phyloP scores from a whole-genome alignment of 2,888 invertebrate genomes.

The Callinectes sapidus region DNA sequence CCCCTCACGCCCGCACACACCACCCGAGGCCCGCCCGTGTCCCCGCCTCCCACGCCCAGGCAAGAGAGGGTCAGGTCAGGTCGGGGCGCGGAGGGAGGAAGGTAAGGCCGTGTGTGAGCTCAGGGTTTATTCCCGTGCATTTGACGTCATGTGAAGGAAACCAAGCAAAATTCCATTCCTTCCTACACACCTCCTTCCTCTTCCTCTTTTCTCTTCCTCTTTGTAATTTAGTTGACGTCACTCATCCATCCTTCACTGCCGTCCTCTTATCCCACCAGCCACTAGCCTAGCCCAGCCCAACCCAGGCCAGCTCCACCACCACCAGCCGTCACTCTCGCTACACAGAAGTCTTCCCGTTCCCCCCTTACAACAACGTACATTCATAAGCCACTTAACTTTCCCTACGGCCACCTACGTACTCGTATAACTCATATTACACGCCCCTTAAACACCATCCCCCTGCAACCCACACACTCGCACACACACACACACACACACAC shows the following conservation, averaged over 20 bases:
- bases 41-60: neutral
- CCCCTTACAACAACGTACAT: neutral
- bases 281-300: neutral
- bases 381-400: slow-evolving; percentile 14
- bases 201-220: neutral
- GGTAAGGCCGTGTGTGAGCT: neutral
- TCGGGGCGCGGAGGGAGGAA: neutral
- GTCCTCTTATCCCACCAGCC: neutral
- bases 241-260: neutral
- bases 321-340: too few species aligned
- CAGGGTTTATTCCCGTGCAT: neutral
- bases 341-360: neutral
- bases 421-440: neutral
- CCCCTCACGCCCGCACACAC: neutral
- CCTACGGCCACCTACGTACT: neutral
- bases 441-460: neutral
- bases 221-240: neutral
- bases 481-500: neutral
- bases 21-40: neutral
- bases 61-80: neutral
- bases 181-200: neutral
- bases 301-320: neutral
- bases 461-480: neutral
- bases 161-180: neutral
- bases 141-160: neutral